These are phyloP conservation scores for Muschampia plurimacula DNA, from an alignment of 2,888 invertebrate genomes.

Conservation along the genomic window DNA sequence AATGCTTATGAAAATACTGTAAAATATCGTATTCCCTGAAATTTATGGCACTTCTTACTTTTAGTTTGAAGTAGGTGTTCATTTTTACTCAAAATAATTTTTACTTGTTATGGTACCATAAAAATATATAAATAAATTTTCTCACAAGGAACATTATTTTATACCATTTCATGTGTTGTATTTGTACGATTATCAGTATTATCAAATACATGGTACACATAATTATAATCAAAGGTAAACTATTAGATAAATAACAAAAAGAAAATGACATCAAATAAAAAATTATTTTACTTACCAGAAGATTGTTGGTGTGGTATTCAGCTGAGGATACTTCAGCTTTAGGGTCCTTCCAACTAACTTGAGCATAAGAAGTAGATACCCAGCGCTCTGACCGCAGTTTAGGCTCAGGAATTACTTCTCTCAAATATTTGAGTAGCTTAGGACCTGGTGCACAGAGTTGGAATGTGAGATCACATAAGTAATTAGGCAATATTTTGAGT, in stretches of 20 bases:
- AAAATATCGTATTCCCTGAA: too few relatives aligned
- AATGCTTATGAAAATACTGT: too few relatives aligned
- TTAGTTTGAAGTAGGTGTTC: too few relatives aligned
- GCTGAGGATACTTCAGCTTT: conserved; percentile 90
- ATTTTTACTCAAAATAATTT: too few relatives aligned
- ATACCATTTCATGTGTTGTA: too few relatives aligned
- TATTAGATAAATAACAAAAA: not conserved
- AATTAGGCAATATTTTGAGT: not conserved
- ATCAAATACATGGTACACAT: not conserved
- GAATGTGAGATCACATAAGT: not conserved
- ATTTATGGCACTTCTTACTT: too few relatives aligned
- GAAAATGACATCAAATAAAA: not conserved
- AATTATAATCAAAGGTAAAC: too few relatives aligned
- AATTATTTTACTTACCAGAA: conserved; percentile 84
- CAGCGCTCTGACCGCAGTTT: conserved; percentile 90
- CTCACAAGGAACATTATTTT: too few relatives aligned
- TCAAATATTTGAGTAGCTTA: conserved; percentile 87
- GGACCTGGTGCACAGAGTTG: conserved; percentile 79
- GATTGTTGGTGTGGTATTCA: conserved; percentile 95
- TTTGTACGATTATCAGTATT: too few relatives aligned
- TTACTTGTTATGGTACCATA: too few relatives aligned
- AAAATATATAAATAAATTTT: too few relatives aligned
- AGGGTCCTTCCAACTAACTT: conserved; percentile 88
- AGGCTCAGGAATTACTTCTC: conserved; percentile 87
- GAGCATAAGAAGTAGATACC: conserved; percentile 94